Conservation (phyloP, 2,888 invertebrate species). For the Drosophila setosimentum region DNA sequence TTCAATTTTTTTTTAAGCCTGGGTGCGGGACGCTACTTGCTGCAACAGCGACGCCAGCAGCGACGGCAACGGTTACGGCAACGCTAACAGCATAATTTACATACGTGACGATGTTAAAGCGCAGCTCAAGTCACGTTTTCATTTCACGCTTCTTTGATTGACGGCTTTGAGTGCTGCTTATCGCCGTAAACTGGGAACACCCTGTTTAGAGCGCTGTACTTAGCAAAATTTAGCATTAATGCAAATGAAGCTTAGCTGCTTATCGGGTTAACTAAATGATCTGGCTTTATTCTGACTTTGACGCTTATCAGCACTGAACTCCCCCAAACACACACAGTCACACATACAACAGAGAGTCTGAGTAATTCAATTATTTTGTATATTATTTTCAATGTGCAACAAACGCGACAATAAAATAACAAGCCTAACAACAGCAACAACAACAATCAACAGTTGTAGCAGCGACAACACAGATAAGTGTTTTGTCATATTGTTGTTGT, state of each 20-base stretch:
- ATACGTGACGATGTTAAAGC: conserved; percentile 82
- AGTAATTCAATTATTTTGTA: conserved; percentile 82
- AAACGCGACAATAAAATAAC: conserved; percentile 74
- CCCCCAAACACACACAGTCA: conserved; percentile 18
- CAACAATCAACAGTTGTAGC: conserved; percentile 36
- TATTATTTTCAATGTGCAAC: conserved; percentile 78
- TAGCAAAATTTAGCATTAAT: conserved; percentile 2
- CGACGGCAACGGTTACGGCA: conserved; percentile 26
- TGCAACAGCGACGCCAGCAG: background rate
- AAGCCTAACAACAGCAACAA: conserved; percentile 34
- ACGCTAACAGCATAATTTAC: conserved; percentile 67
- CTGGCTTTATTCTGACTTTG: conserved; percentile 32
- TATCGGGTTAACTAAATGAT: conserved; percentile 24
- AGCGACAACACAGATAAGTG: conserved; percentile 59
- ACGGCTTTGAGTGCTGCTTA: conserved; percentile 18
- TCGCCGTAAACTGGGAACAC: conserved; percentile 25
- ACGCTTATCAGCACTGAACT: conserved; percentile 32
- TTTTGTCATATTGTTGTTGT: conserved; percentile 48
- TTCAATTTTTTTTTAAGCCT: conserved; percentile 31
- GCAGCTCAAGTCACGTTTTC: conserved; percentile 82
- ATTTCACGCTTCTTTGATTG: conserved; percentile 65
- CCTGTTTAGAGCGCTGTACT: conserved; percentile 23
- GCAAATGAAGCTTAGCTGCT: conserved; percentile 1
- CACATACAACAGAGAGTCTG: conserved; percentile 1
- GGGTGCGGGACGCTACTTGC: conserved; percentile 48